phyloP scores from a whole-genome alignment of 2,113 vertebrate genomes.

The Dicaeum eximium region DNA sequence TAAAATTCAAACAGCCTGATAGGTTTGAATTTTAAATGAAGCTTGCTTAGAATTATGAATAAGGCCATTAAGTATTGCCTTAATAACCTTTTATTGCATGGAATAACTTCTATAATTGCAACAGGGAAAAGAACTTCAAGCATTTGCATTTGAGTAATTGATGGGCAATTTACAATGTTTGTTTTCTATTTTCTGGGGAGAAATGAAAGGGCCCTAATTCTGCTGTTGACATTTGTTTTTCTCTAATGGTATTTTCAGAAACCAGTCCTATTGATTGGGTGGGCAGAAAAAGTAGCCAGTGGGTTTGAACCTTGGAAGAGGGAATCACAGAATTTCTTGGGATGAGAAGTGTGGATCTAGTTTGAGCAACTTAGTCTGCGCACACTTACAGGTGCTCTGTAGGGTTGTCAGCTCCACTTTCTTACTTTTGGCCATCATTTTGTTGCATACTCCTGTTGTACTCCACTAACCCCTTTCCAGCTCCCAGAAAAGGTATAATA shows the following conservation, averaged over 20 bases:
- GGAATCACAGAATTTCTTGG: not conserved
- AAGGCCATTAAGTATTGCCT: constrained; percentile 14
- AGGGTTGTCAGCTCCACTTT: not conserved
- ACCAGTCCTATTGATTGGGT: not conserved
- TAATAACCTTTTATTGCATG: not conserved
- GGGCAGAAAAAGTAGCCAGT: not conserved
- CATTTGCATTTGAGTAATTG: constrained; percentile 42
- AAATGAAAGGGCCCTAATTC: constrained; percentile 7
- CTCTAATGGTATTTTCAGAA: constrained; percentile 5
- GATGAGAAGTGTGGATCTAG: not conserved
- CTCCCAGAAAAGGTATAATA: not conserved
- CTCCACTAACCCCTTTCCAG: not conserved
- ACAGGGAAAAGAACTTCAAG: constrained; percentile 1
- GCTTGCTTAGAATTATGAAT: constrained; percentile 7
- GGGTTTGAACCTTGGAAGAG: not conserved
- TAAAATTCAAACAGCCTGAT: not conserved
- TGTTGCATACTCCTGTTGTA: not conserved
- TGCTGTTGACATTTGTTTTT: constrained; percentile 14
- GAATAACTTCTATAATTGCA: constrained; percentile 36
- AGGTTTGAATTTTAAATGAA: constrained; percentile 39
- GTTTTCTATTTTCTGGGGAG: constrained; percentile 24
- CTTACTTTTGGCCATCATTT: not conserved
- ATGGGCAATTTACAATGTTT: constrained; percentile 36
- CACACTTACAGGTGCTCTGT: not conserved
- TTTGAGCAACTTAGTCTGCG: not conserved